Evolutionary conservation across 2,113 vertebrate species (phyloP), one percentile per base, ranked within the genome.

Genomic region (Sigmodon hispidus): DNA sequence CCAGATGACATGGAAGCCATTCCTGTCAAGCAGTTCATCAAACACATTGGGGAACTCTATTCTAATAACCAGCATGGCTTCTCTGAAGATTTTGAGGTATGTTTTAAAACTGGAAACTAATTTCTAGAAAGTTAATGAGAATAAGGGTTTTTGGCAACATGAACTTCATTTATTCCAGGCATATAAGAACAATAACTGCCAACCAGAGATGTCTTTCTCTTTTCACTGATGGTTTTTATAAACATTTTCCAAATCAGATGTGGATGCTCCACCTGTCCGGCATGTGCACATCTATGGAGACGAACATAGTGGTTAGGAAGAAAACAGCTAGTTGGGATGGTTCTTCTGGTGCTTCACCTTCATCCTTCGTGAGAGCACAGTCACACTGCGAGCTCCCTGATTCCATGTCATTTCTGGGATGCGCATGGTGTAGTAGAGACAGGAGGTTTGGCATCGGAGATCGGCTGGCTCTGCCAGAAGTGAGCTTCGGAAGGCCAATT

Each of bases 1-100:
- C 90, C 99, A 99, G 99, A 99, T 98, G 99, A 99, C 96, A 99
- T 99, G 99, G 99, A 99, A 97, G 99, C 99, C 92, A 98, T 99
- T 97, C 98, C 99, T 89, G 99, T 99, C 97, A 99, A 99, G 97
- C 99, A 99, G 97, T 99, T 99, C 81, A 98, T 99, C 94, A 99
- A 99, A 98, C 99, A 99, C 97, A 98, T 99, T 93, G 98, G 98
- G 87, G 99, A 99, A 77, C 99, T 99, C 70, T 99, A 99, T 94
- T 98, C 99, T 94, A 99, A 99, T 97, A 99, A 99, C 98, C 99
- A 99, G 97, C 99, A 99, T 83, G 99, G 99, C 90, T 99, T 99
- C 98, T 99, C 99, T 0, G 99, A 99, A 97, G 99, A 99, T 77
- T 99, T 99, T 98, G 99, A 99, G 99, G 99, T 99, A 98, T 0